A percentile compares a stretch with the other conserved stretches of the same genome.
These are phyloP conservation scores for Daubentonia madagascariensis DNA, from an alignment of 2,113 vertebrate species.

Conservation along the genomic window DNA sequence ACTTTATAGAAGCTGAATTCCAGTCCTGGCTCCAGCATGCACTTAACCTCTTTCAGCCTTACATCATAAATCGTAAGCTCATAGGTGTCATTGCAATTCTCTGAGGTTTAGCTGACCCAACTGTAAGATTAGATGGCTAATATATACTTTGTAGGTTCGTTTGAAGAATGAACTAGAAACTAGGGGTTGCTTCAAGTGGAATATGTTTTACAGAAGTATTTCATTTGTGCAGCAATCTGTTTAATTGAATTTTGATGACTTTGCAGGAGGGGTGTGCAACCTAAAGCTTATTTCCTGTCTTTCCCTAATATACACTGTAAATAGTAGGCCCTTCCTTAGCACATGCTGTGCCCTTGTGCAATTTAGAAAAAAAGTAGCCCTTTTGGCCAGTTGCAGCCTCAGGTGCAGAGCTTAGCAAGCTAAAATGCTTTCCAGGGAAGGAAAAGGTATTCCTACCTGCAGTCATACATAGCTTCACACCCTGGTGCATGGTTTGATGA, in stretches of 20 bases:
- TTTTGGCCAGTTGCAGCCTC: not conserved
- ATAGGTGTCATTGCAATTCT: not conserved
- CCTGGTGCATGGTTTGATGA: not conserved
- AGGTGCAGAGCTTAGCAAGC: not conserved
- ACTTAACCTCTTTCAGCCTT: not conserved
- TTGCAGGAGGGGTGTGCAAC: too few relatives aligned
- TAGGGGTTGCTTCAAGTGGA: not conserved
- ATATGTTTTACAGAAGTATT: not conserved
- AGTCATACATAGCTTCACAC: not conserved
- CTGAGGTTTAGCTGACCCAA: not conserved
- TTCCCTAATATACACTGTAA: not conserved
- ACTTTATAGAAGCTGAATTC: not conserved
- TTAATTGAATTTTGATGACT: not conserved
- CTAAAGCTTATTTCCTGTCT: not conserved
- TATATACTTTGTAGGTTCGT: not conserved
- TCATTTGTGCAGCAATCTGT: not conserved
- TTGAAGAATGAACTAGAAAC: constrained; percentile 1
- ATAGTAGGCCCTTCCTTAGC: not conserved
- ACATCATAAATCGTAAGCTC: not conserved
- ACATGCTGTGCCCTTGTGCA: not conserved
- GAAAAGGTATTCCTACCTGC: not conserved
- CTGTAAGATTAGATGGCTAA: not conserved
- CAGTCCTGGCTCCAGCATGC: not conserved
- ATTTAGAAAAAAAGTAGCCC: not conserved
- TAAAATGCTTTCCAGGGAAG: not conserved